Evolutionary conservation across 2,797 vertebrate species (phyloP).

Genomic region (Clarias pachynema): DNA sequence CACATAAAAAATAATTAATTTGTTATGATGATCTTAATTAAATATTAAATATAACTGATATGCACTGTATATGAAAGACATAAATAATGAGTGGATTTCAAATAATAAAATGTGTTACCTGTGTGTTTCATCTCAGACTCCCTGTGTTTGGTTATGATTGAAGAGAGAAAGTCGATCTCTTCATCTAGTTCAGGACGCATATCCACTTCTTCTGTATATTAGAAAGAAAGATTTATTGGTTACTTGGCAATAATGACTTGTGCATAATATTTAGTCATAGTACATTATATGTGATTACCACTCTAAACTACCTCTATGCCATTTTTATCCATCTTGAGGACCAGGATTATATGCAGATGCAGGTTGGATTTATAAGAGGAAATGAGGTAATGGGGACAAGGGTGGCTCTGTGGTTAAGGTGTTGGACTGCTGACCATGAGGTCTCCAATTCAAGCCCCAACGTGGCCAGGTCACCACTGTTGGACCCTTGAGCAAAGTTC

Average conservation of each 20-base stretch:
- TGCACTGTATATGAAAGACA: not conserved
- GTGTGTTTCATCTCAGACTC: slow-evolving; percentile 58
- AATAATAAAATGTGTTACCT: slow-evolving; percentile 61
- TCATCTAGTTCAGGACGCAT: slow-evolving; percentile 78
- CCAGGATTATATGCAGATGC: not conserved
- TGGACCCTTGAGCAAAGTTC: no score
- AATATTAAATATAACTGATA: no score
- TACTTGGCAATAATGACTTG: not conserved
- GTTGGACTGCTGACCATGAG: no score
- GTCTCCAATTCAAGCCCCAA: no score
- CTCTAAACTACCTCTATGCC: not conserved
- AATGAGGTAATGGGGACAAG: no score
- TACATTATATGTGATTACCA: no score
- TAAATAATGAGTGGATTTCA: not conserved
- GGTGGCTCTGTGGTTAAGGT: no score
- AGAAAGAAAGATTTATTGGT: not conserved
- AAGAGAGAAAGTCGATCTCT: slow-evolving; percentile 86
- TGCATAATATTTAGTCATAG: not conserved
- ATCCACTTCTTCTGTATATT: slow-evolving; percentile 59
- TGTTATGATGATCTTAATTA: no score
- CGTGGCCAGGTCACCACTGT: no score
- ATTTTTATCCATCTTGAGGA: not conserved
- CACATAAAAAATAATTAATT: no score
- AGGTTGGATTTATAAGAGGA: not conserved
- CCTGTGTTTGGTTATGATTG: slow-evolving; percentile 78